Evolutionary conservation across 64 coral and sea anemone species (phyloP).

Genomic region (Pocillopora verrucosa): DNA sequence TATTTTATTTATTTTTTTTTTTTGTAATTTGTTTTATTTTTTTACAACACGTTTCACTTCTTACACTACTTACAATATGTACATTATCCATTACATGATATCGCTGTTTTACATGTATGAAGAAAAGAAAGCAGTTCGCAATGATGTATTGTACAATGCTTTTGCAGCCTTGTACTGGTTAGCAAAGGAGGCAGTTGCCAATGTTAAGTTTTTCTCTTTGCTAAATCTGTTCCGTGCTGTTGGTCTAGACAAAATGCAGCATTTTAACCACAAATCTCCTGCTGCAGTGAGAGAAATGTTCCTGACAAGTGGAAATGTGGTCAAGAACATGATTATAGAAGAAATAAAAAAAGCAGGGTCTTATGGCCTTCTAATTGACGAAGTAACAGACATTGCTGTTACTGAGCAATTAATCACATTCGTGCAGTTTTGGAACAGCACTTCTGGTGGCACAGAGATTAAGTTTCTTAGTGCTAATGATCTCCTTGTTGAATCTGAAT

Average conservation of each 20-base stretch:
- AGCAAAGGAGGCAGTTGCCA: slow-evolving; percentile 42
- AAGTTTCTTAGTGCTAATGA: slow-evolving; percentile 32
- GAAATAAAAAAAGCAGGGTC: slow-evolving; percentile 6
- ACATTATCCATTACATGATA: too few species aligned
- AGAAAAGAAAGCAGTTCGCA: slow-evolving; percentile 24
- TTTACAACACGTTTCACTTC: too few species aligned
- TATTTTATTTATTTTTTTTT: too few species aligned
- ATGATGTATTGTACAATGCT: slow-evolving; percentile 42
- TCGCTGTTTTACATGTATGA: not conserved
- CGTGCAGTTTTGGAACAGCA: slow-evolving; percentile 48
- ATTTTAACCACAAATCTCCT: slow-evolving; percentile 36
- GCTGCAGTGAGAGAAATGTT: slow-evolving; percentile 28
- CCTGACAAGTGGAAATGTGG: slow-evolving; percentile 17
- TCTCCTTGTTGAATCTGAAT: slow-evolving; percentile 35
- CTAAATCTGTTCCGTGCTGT: slow-evolving; percentile 13
- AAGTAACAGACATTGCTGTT: slow-evolving; percentile 22
- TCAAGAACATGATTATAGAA: not conserved
- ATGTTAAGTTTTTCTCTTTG: slow-evolving; percentile 27
- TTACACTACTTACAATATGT: too few species aligned
- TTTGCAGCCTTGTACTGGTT: slow-evolving; percentile 57
- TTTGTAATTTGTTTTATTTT: too few species aligned
- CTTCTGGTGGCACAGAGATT: slow-evolving; percentile 9
- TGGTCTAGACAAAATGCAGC: slow-evolving; percentile 34
- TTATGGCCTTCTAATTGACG: slow-evolving; percentile 6
- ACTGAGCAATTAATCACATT: slow-evolving; percentile 47